Conservation (phyloP, 1,140 invertebrate species). For the Dinothrombium tinctorium region DNA sequence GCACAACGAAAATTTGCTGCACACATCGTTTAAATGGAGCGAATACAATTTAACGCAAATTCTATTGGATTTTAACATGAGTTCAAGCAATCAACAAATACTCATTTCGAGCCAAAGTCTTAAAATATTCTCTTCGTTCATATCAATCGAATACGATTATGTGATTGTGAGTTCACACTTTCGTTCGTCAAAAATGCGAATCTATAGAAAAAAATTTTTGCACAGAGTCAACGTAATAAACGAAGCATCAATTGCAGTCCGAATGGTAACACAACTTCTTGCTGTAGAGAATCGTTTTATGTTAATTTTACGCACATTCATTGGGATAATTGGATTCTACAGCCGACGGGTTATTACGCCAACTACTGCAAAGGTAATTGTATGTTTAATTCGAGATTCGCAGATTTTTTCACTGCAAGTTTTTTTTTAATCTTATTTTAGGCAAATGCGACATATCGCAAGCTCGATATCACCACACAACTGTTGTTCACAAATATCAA, state of each 20-base stretch:
- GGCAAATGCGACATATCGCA: slow-evolving; percentile 13
- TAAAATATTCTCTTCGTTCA: neutral
- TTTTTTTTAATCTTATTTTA: neutral
- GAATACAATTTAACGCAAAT: slow-evolving; percentile 3
- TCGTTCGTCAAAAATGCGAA: neutral
- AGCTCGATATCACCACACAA: slow-evolving; percentile 13
- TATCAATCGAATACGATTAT: neutral
- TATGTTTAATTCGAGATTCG: neutral
- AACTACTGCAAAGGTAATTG: slow-evolving; percentile 13
- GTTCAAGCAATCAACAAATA: neutral
- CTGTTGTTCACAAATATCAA: slow-evolving; percentile 10
- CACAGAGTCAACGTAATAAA: slow-evolving; percentile 2
- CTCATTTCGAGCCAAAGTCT: neutral
- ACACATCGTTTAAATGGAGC: neutral
- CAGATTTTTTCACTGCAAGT: neutral
- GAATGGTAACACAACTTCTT: slow-evolving; percentile 5
- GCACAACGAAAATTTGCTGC: neutral
- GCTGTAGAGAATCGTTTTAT: slow-evolving; percentile 11
- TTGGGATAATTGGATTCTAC: slow-evolving; percentile 14
- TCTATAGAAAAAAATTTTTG: neutral
- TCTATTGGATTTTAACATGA: neutral
- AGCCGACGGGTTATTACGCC: slow-evolving; percentile 11
- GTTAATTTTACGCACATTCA: slow-evolving; percentile 12
- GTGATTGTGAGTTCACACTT: neutral
- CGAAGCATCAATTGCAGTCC: slow-evolving; percentile 8